Base-by-base conservation (phyloP, 2,888 invertebrate genomes). In the Tetragonula carbonaria region DNA sequence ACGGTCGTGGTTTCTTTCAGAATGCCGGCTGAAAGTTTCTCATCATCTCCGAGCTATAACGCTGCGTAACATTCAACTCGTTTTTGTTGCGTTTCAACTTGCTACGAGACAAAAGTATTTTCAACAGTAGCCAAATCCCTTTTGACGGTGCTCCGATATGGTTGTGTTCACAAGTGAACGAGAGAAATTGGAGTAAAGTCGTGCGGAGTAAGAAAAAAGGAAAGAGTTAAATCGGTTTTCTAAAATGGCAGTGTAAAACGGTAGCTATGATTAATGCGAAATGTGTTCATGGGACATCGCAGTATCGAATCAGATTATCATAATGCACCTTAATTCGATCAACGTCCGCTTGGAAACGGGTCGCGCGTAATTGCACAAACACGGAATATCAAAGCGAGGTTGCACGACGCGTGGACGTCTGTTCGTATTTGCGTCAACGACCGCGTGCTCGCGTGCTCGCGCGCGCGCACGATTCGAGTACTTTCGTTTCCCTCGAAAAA, bases 321-420 rank as follows among this genome's bases (percentile, higher is more conserved):
- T 91, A 92, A 91, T 90, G 91, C 89, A 88, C 88, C 89, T 90
- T 92, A 90, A 92, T 91, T 91, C 86, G 88, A 91, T 92, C 86
- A 91, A 86, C 80, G 88, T 82, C 80, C 87, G 87, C 87, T 89
- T 87, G 82, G 82, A 88, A 88, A 91, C 85, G 86, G 90, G 87
- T 87, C 86, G 87, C 82, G 81, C 87, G 87, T 89, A 88, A 92
- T 91, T 90, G 87, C 87, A 88, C 90, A 91, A 91, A 91, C 90
- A 91, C 86, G 78, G 86, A 88, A 89, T 90, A 91, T 92, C 91
- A 91, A 92, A 92, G 91, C 87, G 77, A 62, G 77, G 75, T 82
- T 77, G 81, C 66, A 65, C 74, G 74, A 79, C 81, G 82, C 82
- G 79, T 75, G 75, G 33, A 78, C 55, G 70, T 23, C 67, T 62